A percentile compares a stretch with the other conserved stretches of the same genome.
These are phyloP conservation scores for Saxicola maurus DNA, from an alignment of 2,797 vertebrate species.

Conservation along the genomic window DNA sequence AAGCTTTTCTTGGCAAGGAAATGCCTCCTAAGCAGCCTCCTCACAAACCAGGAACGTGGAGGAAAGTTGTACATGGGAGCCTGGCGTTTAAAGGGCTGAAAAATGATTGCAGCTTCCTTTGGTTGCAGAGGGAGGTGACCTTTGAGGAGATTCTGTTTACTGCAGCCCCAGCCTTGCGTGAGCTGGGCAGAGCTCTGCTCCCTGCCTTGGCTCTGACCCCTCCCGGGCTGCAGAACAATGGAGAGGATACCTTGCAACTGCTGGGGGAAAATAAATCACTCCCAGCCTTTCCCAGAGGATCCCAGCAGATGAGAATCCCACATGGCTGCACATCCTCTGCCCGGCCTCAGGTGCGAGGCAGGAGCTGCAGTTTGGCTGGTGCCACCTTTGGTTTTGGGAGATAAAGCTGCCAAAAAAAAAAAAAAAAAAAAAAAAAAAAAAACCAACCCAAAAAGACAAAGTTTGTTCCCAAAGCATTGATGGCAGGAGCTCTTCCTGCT, in stretches of 20 bases:
- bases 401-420: not conserved
- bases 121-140: conserved; percentile 64
- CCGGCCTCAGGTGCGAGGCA: not conserved
- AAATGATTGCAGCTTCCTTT: conserved; percentile 79
- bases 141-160: conserved; percentile 69
- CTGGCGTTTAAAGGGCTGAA: conserved; percentile 71
- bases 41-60: conserved; percentile 67
- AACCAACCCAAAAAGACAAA: not conserved
- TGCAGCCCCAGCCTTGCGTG: conserved; percentile 53
- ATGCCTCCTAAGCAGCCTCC: conserved; percentile 67
- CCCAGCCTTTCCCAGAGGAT: not conserved
- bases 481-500: not conserved
- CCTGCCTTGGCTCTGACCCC: conserved; percentile 58
- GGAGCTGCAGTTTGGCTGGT: rapidly evolving
- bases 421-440: no score
- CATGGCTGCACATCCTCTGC: not conserved
- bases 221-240: conserved; percentile 28
- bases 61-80: conserved; percentile 62
- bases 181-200: not conserved
- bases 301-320: not conserved
- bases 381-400: rapidly evolving
- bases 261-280: not conserved
- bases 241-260: not conserved
- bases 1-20: conserved; percentile 80
- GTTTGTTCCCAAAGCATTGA: rapidly evolving